Percentiles rank a stretch among this genome's conserved stretches.
These are phyloP conservation scores for Gymnodraco acuticeps DNA, from an alignment of 2,797 vertebrate species.

Conservation along the genomic window DNA sequence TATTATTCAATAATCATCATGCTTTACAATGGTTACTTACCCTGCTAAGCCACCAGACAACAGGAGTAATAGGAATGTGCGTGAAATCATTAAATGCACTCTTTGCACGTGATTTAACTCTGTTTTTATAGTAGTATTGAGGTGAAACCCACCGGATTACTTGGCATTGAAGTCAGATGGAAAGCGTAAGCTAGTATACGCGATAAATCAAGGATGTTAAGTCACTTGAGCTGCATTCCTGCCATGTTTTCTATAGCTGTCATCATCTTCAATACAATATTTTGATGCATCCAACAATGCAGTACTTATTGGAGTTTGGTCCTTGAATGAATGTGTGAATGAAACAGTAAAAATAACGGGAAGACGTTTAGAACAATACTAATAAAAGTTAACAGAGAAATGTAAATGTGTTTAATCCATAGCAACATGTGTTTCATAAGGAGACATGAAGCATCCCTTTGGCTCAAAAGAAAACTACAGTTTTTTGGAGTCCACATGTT, in stretches of 20 bases:
- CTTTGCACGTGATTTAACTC: background rate
- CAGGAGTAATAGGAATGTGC: background rate
- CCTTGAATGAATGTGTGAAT: background rate
- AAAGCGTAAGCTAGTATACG: background rate
- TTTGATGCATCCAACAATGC: background rate
- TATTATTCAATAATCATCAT: background rate
- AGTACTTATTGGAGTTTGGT: background rate
- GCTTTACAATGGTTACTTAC: background rate
- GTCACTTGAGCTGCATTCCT: background rate
- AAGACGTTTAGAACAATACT: background rate
- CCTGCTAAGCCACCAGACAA: background rate
- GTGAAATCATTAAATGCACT: background rate
- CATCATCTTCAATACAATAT: slow-evolving; percentile 17
- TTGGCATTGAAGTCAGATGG: background rate
- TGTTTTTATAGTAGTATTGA: background rate
- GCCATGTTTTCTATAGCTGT: slow-evolving; percentile 4
- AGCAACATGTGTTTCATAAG: background rate
- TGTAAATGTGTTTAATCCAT: background rate
- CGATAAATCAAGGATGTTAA: background rate
- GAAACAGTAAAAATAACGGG: background rate
- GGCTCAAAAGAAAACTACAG: background rate
- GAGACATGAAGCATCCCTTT: background rate
- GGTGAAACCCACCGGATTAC: background rate
- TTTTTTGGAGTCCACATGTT: background rate
- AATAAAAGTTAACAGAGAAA: background rate